Evolutionary conservation across 2,797 vertebrate genomes (phyloP).

Genomic region (Xyrichtys novacula): DNA sequence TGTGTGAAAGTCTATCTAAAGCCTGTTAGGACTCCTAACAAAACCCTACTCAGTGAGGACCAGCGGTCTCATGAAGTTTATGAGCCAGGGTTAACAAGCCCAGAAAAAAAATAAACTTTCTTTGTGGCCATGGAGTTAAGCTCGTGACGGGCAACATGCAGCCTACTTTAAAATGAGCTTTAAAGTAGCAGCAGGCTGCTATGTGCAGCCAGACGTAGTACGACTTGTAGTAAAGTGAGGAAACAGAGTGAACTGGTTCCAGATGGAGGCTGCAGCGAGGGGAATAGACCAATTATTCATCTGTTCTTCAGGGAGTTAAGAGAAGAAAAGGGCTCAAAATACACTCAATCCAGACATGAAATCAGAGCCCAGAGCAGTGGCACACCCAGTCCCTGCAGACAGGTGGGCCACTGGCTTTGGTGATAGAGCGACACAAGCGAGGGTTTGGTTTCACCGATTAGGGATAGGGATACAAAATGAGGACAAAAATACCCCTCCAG

Average conservation of each 20-base stretch:
- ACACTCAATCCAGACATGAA: conserved; percentile 29
- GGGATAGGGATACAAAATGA: conserved; percentile 12
- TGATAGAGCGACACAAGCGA: background rate
- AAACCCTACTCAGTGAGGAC: conserved; percentile 11
- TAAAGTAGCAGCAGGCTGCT: conserved; percentile 19
- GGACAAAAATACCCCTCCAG: conserved; percentile 4
- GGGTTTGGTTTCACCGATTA: background rate
- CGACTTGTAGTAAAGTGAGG: conserved; percentile 22
- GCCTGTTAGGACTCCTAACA: background rate
- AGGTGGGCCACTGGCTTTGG: background rate
- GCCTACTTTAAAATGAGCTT: conserved; percentile 59
- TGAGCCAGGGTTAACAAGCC: conserved; percentile 32
- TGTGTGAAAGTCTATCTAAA: background rate
- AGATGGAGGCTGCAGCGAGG: conserved; percentile 43
- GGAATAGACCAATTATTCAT: conserved; percentile 70
- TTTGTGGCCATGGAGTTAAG: conserved; percentile 17
- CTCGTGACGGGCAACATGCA: conserved; percentile 33
- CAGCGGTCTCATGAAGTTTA: conserved; percentile 25
- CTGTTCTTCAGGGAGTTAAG: conserved; percentile 41
- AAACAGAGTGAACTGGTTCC: conserved; percentile 52
- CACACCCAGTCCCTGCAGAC: conserved; percentile 42
- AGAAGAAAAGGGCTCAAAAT: conserved; percentile 40
- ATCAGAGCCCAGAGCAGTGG: conserved; percentile 38
- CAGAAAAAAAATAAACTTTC: conserved; percentile 19
- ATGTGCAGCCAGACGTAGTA: conserved; percentile 20